Conservation (phyloP, 2,797 vertebrate species). For the Cryptoblepharus egeriae region DNA sequence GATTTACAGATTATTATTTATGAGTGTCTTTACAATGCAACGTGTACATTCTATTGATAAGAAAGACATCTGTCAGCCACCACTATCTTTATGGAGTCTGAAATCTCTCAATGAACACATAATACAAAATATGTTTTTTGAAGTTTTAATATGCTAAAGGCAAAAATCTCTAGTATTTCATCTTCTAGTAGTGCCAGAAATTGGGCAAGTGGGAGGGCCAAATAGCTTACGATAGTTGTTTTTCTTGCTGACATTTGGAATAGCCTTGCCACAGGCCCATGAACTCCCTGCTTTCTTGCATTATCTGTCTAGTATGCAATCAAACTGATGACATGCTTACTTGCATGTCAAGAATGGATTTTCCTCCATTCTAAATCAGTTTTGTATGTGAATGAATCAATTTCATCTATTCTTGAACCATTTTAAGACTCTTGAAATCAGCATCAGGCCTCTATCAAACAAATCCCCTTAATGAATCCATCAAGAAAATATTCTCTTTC, state of each 20-base stretch:
- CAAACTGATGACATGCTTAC: too few relatives aligned
- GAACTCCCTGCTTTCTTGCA: too few relatives aligned
- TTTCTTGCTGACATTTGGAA: conserved; percentile 29
- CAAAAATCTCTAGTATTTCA: neutral
- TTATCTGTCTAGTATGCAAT: too few relatives aligned
- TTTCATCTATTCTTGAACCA: too few relatives aligned
- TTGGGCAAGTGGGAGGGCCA: conserved; percentile 27
- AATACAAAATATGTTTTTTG: conserved; percentile 39
- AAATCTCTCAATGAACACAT: neutral
- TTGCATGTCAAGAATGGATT: too few relatives aligned
- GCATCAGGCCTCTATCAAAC: too few relatives aligned
- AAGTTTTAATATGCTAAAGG: neutral
- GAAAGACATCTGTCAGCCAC: neutral
- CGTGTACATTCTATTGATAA: conserved; percentile 15
- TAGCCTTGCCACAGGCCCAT: neutral
- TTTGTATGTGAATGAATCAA: too few relatives aligned
- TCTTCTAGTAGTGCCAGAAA: conserved; percentile 9
- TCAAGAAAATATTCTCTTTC: too few relatives aligned
- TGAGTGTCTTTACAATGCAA: neutral
- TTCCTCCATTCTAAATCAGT: too few relatives aligned
- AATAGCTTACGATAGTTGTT: neutral
- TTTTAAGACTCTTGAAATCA: too few relatives aligned
- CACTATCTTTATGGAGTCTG: neutral
- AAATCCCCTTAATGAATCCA: too few relatives aligned
- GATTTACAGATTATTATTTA: conserved; percentile 5